A percentile compares a stretch with the other conserved stretches of the same genome.
Evolutionary conservation across 2,797 vertebrate genomes (phyloP).

Genomic region (Anguilla megastoma): DNA sequence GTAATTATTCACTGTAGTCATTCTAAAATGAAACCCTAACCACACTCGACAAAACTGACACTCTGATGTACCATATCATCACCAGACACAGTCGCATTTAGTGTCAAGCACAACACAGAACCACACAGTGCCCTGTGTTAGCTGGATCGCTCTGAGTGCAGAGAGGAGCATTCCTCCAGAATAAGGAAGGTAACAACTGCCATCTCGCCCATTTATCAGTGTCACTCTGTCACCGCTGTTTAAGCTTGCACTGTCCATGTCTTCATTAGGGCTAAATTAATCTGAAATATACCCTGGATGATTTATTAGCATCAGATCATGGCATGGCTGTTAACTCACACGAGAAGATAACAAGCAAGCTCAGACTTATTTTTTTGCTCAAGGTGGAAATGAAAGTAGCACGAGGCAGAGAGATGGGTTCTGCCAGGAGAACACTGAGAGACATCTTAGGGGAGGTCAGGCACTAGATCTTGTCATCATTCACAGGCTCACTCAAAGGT

Average conservation of each 20-base stretch:
- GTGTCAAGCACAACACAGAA: not conserved
- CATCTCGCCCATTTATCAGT: constrained; percentile 25
- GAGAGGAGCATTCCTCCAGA: constrained; percentile 10
- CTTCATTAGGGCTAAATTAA: constrained; percentile 26
- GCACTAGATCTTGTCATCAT: not conserved
- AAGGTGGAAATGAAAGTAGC: constrained; percentile 5
- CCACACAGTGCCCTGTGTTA: not conserved
- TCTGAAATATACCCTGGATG: constrained; percentile 17
- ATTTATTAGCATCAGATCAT: constrained; percentile 31
- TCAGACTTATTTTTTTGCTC: not conserved
- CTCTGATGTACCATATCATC: not conserved
- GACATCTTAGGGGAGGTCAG: not conserved
- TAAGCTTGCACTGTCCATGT: constrained; percentile 10
- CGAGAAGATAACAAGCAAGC: not conserved
- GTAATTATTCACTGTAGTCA: not conserved
- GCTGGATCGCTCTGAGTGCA: not conserved
- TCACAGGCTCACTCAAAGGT: not conserved
- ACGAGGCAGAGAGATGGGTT: not conserved
- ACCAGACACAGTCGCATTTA: not conserved
- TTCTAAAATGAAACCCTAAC: not conserved
- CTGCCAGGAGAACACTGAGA: not conserved
- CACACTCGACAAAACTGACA: not conserved
- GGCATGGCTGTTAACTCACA: constrained; percentile 7
- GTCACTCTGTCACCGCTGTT: constrained; percentile 25
- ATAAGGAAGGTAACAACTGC: not conserved